Conservation (phyloP, 2,113 vertebrate genomes). For the Eulemur rufifrons region DNA sequence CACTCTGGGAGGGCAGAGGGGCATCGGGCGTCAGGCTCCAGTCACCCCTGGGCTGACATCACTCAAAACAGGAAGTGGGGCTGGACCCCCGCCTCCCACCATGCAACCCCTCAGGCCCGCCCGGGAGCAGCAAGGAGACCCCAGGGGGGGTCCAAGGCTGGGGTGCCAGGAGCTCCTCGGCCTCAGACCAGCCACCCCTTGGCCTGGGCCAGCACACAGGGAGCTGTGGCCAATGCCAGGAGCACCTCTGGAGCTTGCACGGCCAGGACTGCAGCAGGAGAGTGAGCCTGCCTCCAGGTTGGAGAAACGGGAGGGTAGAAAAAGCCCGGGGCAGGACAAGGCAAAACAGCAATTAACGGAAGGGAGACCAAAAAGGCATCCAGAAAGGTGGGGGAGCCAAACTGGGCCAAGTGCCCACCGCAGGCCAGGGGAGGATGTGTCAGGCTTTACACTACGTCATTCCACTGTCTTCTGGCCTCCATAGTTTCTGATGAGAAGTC, state of each 20-base stretch:
- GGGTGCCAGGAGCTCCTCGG: rapidly evolving
- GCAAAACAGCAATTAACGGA: too few relatives aligned
- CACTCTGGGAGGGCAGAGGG: too few relatives aligned
- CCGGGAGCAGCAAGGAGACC: not conserved
- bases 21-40: not conserved
- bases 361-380: too few relatives aligned
- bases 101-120: too few relatives aligned
- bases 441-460: rapidly evolving
- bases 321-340: not conserved
- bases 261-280: too few relatives aligned
- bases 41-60: rapidly evolving
- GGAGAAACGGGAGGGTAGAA: not conserved
- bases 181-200: not conserved
- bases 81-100: not conserved
- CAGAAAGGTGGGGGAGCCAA: not conserved
- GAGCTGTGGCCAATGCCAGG: not conserved
- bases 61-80: too few relatives aligned
- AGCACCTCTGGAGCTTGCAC: too few relatives aligned
- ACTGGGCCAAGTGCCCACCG: not conserved
- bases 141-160: rapidly evolving
- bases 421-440: rapidly evolving
- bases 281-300: not conserved
- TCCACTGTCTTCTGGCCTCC: not conserved
- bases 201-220: not conserved
- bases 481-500: not conserved